Conservation (phyloP, 2,797 vertebrate species). For the Mormyrops boulengeri region DNA sequence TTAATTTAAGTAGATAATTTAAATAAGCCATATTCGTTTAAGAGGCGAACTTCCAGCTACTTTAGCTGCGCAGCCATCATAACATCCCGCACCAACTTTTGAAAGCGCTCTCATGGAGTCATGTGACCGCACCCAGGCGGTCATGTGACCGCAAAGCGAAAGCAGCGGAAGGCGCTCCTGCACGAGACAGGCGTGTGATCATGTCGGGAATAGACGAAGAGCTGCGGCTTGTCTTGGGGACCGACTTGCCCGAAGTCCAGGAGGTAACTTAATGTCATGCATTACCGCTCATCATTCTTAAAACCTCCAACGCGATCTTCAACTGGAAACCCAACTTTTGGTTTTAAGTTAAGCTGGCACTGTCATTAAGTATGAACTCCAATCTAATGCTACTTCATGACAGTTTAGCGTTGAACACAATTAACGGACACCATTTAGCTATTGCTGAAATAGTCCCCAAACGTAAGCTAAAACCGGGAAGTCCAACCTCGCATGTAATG, state of each 20-base stretch:
- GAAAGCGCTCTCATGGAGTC: neutral
- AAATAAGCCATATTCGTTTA: neutral
- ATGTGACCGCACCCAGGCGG: neutral
- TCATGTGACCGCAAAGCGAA: conserved; percentile 17
- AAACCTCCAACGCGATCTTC: neutral
- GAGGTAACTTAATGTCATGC: conserved; percentile 16
- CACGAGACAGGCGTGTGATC: neutral
- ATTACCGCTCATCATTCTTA: neutral
- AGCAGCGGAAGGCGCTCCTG: neutral
- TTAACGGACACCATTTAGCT: neutral
- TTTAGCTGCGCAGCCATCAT: neutral
- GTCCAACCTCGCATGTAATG: neutral
- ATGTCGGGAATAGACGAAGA: conserved; percentile 21
- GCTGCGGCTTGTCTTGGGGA: conserved; percentile 12
- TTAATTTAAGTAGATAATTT: neutral
- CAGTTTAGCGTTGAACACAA: neutral
- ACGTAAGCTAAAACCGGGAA: neutral
- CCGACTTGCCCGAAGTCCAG: conserved; percentile 12
- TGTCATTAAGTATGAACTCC: neutral
- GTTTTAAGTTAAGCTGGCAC: neutral
- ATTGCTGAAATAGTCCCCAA: neutral
- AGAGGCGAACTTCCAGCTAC: neutral
- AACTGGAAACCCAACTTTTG: neutral
- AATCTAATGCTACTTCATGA: neutral
- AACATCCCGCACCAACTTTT: neutral